Percentiles rank a stretch among this genome's conserved stretches.
phyloP scores from a whole-genome alignment of 2,888 invertebrate species.

The Melipona beecheii region DNA sequence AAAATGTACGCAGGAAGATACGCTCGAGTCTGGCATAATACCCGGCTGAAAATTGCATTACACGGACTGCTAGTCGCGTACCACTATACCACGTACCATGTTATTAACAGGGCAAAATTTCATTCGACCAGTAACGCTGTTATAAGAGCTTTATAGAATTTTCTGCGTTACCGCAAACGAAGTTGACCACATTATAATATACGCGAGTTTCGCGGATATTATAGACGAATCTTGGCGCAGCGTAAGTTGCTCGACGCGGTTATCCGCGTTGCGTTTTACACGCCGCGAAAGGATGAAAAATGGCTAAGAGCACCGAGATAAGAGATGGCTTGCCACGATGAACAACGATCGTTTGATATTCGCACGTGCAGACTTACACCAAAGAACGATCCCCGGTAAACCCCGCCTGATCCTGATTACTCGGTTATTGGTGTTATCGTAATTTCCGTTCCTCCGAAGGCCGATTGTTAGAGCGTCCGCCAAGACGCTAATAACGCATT shows the following conservation, averaged over 20 bases:
- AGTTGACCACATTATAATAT: not conserved
- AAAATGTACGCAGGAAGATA: not conserved
- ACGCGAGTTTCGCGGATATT: not conserved
- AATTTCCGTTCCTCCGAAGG: conserved; percentile 61
- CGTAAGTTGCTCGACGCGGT: not conserved
- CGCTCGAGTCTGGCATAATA: not conserved
- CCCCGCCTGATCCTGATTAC: conserved; percentile 56
- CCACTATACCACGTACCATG: not conserved
- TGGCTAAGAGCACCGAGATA: not conserved
- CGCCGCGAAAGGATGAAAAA: not conserved
- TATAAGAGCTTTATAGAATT: not conserved
- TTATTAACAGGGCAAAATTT: not conserved
- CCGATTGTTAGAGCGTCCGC: conserved; percentile 55
- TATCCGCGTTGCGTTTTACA: not conserved
- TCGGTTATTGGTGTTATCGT: conserved; percentile 54
- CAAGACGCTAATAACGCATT: conserved; percentile 58
- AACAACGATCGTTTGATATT: conserved; percentile 6
- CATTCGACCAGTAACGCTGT: not conserved
- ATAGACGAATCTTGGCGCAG: not conserved
- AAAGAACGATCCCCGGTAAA: conserved; percentile 11
- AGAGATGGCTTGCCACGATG: not conserved
- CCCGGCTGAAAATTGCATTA: not conserved
- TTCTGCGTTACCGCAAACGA: not conserved
- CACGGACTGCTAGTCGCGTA: not conserved
- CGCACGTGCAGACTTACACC: conserved; percentile 26